A percentile compares a stretch with the other conserved stretches of the same genome.
Conservation (phyloP, 2,113 vertebrate genomes). For the Sylvilagus bachmani region DNA sequence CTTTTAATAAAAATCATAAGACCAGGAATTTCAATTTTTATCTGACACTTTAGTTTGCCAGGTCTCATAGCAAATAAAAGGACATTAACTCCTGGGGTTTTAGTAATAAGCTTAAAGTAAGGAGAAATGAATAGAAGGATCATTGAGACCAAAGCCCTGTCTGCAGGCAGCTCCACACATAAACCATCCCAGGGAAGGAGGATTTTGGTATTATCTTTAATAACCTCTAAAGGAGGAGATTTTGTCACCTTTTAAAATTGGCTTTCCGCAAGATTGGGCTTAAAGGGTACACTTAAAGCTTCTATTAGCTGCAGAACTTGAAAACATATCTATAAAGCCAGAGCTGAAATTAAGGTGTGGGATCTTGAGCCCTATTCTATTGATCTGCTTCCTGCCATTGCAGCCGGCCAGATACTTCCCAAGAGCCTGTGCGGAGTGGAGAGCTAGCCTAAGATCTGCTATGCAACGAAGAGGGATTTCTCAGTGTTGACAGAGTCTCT, state of each 20-base stretch:
- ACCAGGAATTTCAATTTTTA: conserved; percentile 62
- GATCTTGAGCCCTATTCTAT: neutral
- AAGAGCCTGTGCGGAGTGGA: neutral
- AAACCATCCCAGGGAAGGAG: neutral
- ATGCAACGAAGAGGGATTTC: neutral
- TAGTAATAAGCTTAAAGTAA: conserved; percentile 74
- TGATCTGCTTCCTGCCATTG: neutral
- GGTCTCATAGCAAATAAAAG: conserved; percentile 39
- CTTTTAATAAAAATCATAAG: conserved; percentile 57
- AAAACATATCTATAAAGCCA: conserved; percentile 58
- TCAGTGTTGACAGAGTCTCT: neutral
- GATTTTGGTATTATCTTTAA: conserved; percentile 63
- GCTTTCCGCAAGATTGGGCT: conserved; percentile 18
- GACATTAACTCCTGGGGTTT: conserved; percentile 48
- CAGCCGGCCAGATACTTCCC: neutral
- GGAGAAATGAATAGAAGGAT: conserved; percentile 63
- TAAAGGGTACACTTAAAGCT: conserved; percentile 49
- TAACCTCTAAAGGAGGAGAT: conserved; percentile 38
- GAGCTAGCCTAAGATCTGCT: neutral
- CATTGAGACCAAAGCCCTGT: conserved; percentile 56
- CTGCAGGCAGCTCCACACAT: conserved; percentile 8
- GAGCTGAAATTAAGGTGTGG: conserved; percentile 24
- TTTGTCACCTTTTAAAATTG: conserved; percentile 59
- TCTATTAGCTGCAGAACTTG: conserved; percentile 50
- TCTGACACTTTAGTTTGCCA: conserved; percentile 46